Percentiles rank a stretch among this genome's conserved stretches.
These are phyloP conservation scores for Trachurus trachurus DNA, from an alignment of 2,797 vertebrate genomes.

Conservation along the genomic window DNA sequence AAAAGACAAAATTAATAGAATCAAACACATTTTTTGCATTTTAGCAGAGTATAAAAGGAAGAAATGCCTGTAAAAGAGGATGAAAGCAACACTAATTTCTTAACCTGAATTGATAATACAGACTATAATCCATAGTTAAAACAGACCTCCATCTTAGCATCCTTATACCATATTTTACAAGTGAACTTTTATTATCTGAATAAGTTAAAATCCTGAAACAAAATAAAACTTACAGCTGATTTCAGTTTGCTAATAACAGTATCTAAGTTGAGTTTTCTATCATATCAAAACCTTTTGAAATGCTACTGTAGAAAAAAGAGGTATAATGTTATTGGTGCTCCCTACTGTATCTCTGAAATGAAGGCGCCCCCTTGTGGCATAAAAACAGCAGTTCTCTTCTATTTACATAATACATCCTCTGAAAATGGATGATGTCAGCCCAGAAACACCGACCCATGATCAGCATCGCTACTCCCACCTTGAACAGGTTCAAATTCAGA, in stretches of 20 bases:
- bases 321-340: conserved; percentile 86
- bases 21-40: conserved; percentile 77
- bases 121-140: conserved; percentile 74
- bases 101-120: conserved; percentile 82
- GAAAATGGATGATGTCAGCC: conserved; percentile 75
- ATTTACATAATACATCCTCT: conserved; percentile 79
- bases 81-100: conserved; percentile 82
- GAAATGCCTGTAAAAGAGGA: conserved; percentile 80
- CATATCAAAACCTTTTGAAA: conserved; percentile 87
- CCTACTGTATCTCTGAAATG: conserved; percentile 80
- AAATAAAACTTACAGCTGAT: conserved; percentile 79
- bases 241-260: conserved; percentile 77
- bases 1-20: conserved; percentile 85
- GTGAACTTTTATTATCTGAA: conserved; percentile 74
- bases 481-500: conserved; percentile 53
- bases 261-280: conserved; percentile 82
- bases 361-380: conserved; percentile 85
- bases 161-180: conserved; percentile 77
- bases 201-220: conserved; percentile 84
- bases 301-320: conserved; percentile 89
- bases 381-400: conserved; percentile 85
- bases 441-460: conserved; percentile 62
- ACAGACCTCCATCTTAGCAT: conserved; percentile 77
- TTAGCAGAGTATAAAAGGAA: conserved; percentile 84
- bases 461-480: conserved; percentile 54